Evolutionary conservation across 2,888 invertebrate species (phyloP), one percentile per base, ranked within the genome.

Genomic region (Platypus cylindrus): DNA sequence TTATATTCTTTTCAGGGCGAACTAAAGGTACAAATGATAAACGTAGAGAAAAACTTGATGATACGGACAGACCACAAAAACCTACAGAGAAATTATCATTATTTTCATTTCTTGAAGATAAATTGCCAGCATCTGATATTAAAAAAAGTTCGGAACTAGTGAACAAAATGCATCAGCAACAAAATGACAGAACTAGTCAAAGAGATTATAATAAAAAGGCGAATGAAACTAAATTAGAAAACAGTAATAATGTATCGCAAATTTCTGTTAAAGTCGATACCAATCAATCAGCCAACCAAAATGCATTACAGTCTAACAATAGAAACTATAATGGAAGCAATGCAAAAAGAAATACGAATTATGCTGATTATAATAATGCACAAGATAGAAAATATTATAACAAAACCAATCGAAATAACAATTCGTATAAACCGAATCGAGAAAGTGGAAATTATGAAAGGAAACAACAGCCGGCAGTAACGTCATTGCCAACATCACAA

Each of bases 101-200:
- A 2, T 86, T 85, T 58, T 82, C 83, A 57, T 86, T 84, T 55
- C 67, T 86, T 5, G 84, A 85, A 55, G 77, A 82, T 50, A 86
- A 85, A 62, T 62, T 86, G 28, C 78, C 78, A 26, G 63, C 60
- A n/a, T 58, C 37, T 30, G 50, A 49, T 31, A 37, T 40, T 11
- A 28, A 36, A 36, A 27, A 36, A 36, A 27, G 27, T 30, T 17
- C 14, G 24, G 33, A 29, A 40, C 25, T 23, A 30, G 35, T 8
- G 3, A 23, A 1, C 27, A 32, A 30, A 42, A 31, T 3, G 5
- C 3, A 15, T 23, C 30, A 42, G 18, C 37, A 41, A 26, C 36
- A 37, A 29, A 30, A 35, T 12, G 36, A 38, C 30, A 43, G 38
- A 43, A 27, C 26, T 9, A 24, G 34, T 12, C 35, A 33, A 16